A percentile compares a stretch with the other conserved stretches of the same genome.
Conservation (phyloP, 2,797 vertebrate genomes). For the Falco rusticolus region DNA sequence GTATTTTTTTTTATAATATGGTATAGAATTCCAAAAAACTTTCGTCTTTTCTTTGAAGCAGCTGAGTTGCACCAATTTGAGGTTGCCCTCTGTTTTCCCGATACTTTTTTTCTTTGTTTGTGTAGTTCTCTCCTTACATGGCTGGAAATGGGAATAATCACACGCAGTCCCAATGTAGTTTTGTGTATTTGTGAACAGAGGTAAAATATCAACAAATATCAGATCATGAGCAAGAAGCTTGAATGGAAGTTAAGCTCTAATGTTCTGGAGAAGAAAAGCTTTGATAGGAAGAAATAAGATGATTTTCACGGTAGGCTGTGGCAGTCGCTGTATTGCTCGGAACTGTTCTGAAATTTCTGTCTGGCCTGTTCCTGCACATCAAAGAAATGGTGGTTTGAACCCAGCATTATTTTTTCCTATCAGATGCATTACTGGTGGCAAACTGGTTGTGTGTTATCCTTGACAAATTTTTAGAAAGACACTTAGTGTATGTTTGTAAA, state of each 20-base stretch:
- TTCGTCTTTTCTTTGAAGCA: not conserved
- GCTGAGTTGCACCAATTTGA: not conserved
- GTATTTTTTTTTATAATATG: not conserved
- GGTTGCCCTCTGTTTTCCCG: not conserved
- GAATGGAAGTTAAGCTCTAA: not conserved
- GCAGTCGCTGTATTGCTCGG: not conserved
- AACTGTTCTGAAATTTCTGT: not conserved
- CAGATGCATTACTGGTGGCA: not conserved
- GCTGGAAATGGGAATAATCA: not conserved
- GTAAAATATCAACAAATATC: not conserved
- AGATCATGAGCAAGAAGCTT: not conserved
- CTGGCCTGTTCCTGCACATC: not conserved
- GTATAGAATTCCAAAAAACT: not conserved
- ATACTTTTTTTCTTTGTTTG: not conserved
- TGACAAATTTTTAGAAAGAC: not conserved
- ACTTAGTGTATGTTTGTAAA: not conserved
- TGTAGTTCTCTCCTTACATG: accelerated
- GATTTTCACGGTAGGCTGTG: not conserved
- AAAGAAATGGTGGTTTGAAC: not conserved
- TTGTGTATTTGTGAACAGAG: accelerated
- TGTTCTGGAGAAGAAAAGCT: not conserved
- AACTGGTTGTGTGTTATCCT: not conserved
- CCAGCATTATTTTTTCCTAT: accelerated
- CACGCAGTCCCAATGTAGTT: not conserved
- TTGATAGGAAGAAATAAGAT: not conserved